Conservation (phyloP, 1,140 invertebrate genomes). For the Acromyrmex charruanus region DNA sequence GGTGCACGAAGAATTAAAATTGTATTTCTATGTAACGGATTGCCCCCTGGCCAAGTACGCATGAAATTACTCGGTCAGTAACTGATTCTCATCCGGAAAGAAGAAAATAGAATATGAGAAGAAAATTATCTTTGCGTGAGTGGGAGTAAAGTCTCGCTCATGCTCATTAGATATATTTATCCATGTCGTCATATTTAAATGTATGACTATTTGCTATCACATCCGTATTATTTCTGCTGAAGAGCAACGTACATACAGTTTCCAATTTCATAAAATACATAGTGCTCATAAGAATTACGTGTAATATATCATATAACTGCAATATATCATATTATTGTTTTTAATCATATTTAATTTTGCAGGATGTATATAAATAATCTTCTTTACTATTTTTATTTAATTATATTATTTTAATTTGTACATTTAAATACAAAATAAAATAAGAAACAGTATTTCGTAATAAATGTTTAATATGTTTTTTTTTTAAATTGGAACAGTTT, state of each 20-base stretch:
- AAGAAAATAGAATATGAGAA: conserved; percentile 56
- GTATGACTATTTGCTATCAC: neutral
- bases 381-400: conserved; percentile 1
- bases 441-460: neutral
- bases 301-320: neutral
- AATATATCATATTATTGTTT: neutral
- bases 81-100: conserved; percentile 67
- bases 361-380: neutral
- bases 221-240: neutral
- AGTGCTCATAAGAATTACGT: neutral
- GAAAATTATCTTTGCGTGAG: conserved; percentile 12
- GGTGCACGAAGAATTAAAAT: conserved; percentile 67
- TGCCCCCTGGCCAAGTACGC: conserved; percentile 67
- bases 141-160: neutral
- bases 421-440: conserved; percentile 3
- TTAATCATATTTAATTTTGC: conserved; percentile 20
- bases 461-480: neutral
- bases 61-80: conserved; percentile 73
- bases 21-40: conserved; percentile 69
- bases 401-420: conserved; percentile 2
- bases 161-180: conserved; percentile 3
- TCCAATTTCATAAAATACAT: neutral
- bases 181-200: conserved; percentile 5
- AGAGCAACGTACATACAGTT: neutral
- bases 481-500: neutral